Base-by-base conservation (phyloP, 2,888 invertebrate species). In the Podabrus alpinus region DNA sequence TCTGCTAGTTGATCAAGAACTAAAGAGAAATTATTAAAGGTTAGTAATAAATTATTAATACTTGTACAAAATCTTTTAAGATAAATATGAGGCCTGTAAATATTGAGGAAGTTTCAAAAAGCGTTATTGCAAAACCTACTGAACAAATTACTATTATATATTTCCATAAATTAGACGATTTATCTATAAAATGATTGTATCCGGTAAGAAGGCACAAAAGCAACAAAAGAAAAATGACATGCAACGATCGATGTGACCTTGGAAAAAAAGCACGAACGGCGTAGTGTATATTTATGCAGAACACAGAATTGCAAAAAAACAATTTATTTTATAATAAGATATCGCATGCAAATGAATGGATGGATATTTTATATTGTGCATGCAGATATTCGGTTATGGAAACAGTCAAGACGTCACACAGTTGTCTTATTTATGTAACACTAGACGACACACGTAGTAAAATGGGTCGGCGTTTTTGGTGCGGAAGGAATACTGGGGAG, bases 401-500 rank as follows among this genome's bases (percentile, higher is more conserved):
- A 21, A 64, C 62, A 64, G 19, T 64, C n/a, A 64, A 64, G 62
- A 64, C 62, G 21, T 64, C 62, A 64, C 62, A 19, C 13, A 64
- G 17, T 64, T 19, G 72, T 71, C n/a, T 69, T 13, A 67, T 68
- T 68, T 29, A 66, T 68, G 60, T 25, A 60, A 68, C 59, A 69
- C 61, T 71, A 70, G 71, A 81, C 81, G 81, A 72, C 69, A 78
- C 77, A 78, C 73, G 75, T 69, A 73, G 69, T 66, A 76, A 66
- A 68, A 68, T 70, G 66, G 76, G 71, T 75, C 66, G 29, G 15
- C 45, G 62, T 73, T 60, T 77, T 25, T 72, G 69, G 66, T 73
- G 83, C 78, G 81, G 84, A 21, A 64, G 62, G 16, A 21, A 64
- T 17, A 21, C 62, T 64, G 62, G 84, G 84, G 82, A 82, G 79